Base-by-base conservation (phyloP, 2,797 vertebrate species). In the Erethizon dorsatum region DNA sequence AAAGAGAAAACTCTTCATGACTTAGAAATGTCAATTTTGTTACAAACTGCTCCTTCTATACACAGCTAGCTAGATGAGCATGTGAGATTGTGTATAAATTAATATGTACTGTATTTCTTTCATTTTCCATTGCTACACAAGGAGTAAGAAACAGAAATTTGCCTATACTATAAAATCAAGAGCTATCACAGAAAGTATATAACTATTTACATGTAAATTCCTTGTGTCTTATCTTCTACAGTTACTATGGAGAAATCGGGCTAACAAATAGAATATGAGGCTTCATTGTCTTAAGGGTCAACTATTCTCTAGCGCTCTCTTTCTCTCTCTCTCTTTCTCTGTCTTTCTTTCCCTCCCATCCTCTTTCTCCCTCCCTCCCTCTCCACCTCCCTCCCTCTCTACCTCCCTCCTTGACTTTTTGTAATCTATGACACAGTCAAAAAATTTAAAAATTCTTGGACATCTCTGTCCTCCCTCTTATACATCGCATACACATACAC, bases 1-100 rank as follows among this genome's bases (percentile, higher is more conserved):
- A 97, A 97, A 83, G 57, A 85, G 88, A 94, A 95, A 96, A 94
- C 28, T 71, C 85, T 95, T 90, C 57, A 88, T 89, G 85, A 94
- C 54, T 92, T 90, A 79, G 95, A 94, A 86, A 80, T 92, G 69
- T 96, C 90, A 94, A 22, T 98, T 98, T 97, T 95, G 92, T 92
- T 97, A 90, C 33, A 96, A 97, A 94, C 79, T 87, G 14, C 80
- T 95, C 37, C 56, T 96, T 96, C 71, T 94, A 20, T 50, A 67
- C n/a, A 86, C 28, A 92, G 26, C 71, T 31, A 92, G 22, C 59
- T 89, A 37, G 79, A 57, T 59, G 57, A 94, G n/a, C 73, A 63
- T 65, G 63, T 90, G 93, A 86, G 47, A 93, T 14, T 91, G n/a
- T 83, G 57, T 59, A 52, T 96, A 93, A 94, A 95, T 89, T 93